phyloP scores from a whole-genome alignment of 1,140 invertebrate genomes.

The Lanistes nyassanus region DNA sequence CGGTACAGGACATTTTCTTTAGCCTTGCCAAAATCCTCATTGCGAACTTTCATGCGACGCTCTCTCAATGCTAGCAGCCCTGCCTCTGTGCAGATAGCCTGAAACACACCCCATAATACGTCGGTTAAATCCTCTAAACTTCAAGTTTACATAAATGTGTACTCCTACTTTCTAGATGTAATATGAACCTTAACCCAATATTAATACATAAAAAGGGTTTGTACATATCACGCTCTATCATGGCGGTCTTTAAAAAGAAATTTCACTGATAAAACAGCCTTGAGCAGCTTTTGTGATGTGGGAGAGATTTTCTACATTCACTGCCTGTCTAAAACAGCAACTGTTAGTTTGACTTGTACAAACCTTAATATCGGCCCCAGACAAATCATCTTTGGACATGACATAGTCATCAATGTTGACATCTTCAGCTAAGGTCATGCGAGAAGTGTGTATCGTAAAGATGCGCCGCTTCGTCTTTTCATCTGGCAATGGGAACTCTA shows the following conservation, averaged over 20 bases:
- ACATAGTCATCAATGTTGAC: constrained; percentile 98
- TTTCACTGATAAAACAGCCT: no score
- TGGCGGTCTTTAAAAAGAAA: no score
- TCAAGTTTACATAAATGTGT: not conserved
- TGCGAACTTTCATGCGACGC: constrained; percentile 98
- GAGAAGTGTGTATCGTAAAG: constrained; percentile 97
- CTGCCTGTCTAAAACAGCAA: no score
- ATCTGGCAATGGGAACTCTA: constrained; percentile 99
- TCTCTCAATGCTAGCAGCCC: constrained; percentile 97
- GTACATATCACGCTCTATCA: no score
- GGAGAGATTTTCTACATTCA: no score
- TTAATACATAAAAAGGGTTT: not conserved
- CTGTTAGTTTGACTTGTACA: not conserved
- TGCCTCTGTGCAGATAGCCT: constrained; percentile 99
- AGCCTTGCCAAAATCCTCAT: constrained; percentile 99
- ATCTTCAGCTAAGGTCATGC: constrained; percentile 97
- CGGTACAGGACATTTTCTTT: constrained; percentile 99
- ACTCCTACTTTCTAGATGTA: not conserved
- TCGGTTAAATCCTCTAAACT: not conserved
- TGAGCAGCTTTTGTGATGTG: no score
- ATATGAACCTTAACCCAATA: not conserved
- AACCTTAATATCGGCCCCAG: constrained; percentile 89
- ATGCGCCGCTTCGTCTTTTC: constrained; percentile 99
- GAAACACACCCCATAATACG: constrained; percentile 50
- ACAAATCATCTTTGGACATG: constrained; percentile 99